These are phyloP conservation scores for Emydura subglobosa DNA, from an alignment of 2,113 vertebrate species.

Conservation along the genomic window DNA sequence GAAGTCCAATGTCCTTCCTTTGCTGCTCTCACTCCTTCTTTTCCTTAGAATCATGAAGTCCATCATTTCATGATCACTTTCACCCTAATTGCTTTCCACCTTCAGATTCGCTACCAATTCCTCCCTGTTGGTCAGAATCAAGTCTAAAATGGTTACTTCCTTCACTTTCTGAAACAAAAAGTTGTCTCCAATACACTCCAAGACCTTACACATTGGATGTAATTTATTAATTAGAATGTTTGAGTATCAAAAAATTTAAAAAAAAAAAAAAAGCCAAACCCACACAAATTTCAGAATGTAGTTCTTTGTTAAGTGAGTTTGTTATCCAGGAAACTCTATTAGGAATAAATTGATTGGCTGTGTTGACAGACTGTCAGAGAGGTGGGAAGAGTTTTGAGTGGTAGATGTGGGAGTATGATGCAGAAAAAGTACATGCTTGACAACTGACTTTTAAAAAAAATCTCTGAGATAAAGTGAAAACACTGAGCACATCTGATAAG, in stretches of 20 bases:
- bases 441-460: not conserved
- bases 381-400: not conserved
- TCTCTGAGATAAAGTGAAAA: not conserved
- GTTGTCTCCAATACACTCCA: not conserved
- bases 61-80: not conserved
- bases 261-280: not conserved
- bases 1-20: not conserved
- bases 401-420: not conserved
- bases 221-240: not conserved
- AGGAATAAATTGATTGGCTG: not conserved
- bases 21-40: not conserved
- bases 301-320: not conserved
- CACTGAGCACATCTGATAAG: not conserved
- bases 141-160: not conserved
- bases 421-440: not conserved
- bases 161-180: not conserved
- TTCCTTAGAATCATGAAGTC: not conserved
- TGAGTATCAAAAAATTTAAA: not conserved
- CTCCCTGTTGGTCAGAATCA: not conserved
- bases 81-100: not conserved
- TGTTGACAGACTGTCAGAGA: constrained; percentile 37
- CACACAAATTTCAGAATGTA: not conserved
- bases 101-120: not conserved
- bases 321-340: not conserved
- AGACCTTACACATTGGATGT: not conserved